Evolutionary conservation across 1,140 invertebrate genomes (phyloP), one percentile per base, ranked within the genome.

Genomic region (Pseudomyrmex cubaensis): DNA sequence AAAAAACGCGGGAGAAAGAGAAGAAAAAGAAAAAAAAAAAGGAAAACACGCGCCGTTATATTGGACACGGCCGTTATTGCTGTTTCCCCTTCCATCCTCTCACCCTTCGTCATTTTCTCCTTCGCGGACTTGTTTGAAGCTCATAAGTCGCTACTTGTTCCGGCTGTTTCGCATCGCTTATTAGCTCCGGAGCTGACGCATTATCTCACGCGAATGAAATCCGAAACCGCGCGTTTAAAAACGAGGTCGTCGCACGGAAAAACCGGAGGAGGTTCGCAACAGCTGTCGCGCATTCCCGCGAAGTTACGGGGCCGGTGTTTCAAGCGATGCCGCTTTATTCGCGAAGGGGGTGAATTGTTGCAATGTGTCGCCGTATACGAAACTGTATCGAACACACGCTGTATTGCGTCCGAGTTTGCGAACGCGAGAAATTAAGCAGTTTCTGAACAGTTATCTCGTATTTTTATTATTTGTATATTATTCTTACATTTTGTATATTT

Each of bases 51-150:
- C 48, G n/a, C 5, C 54, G 73, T 89, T 52, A 84, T 87, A 89
- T 87, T 89, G 57, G 46, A 73, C 17, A 73, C 17, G 48, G 52
- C 15, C 13, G 62, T 87, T 85, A 87, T 82, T 85, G 59, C 66
- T 7, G 35, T 35, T 35, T 35, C 35, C 5, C 5, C 35, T 7
- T 4, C 5, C 0, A 35, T 35, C 35, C 35, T 35, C 35, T 35
- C 5, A 7, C 0, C 0, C 35, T 35, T 35, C 5, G 35, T 35
- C 35, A 35, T 35, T 35, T 35, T 35, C 3, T 0, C 0, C 35
- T 35, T 35, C 35, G 35, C 70, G 22, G 64, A 69, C 72, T 84
- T 88, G 35, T 86, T 89, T 86, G 48, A 61, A 61, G 80, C 66
- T 89, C 83, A 72, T 61, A 84, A 85, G 67, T 59, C 17, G 10